phyloP scores from a whole-genome alignment of 2,888 invertebrate species.

The Acleris holmiana region DNA sequence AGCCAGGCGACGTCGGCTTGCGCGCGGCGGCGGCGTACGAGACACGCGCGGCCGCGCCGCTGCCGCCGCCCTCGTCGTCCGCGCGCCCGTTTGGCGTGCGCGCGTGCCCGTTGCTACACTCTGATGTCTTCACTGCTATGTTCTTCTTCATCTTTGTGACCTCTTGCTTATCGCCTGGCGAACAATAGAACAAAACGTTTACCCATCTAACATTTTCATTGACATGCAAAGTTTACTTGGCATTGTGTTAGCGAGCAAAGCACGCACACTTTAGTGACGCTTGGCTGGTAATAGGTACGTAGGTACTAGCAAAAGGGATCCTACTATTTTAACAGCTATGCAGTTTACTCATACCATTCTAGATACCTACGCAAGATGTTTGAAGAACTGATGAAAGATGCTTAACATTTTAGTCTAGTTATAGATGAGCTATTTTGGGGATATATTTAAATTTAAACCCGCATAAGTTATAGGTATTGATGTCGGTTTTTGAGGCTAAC shows the following conservation, averaged over 20 bases:
- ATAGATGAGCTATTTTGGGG: constrained; percentile 20
- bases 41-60: constrained; percentile 57
- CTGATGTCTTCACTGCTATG: constrained; percentile 58
- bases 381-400: not conserved
- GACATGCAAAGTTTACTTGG: not conserved
- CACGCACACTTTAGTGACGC: not conserved
- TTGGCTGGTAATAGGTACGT: not conserved
- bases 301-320: not conserved
- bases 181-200: not conserved
- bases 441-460: constrained; percentile 36
- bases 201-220: not conserved
- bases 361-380: not conserved
- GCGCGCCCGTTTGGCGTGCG: constrained; percentile 75
- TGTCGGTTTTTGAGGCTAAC: constrained; percentile 51
- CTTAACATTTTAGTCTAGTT: constrained; percentile 11
- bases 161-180: constrained; percentile 71
- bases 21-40: constrained; percentile 77
- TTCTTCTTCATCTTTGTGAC: constrained; percentile 75
- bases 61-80: constrained; percentile 74
- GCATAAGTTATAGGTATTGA: constrained; percentile 38
- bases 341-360: not conserved
- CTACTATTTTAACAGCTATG: not conserved
- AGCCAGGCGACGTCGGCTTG: constrained; percentile 72
- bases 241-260: not conserved
- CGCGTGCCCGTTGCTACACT: constrained; percentile 73